phyloP scores from a whole-genome alignment of 2,797 vertebrate genomes.

The Dermochelys coriacea region DNA sequence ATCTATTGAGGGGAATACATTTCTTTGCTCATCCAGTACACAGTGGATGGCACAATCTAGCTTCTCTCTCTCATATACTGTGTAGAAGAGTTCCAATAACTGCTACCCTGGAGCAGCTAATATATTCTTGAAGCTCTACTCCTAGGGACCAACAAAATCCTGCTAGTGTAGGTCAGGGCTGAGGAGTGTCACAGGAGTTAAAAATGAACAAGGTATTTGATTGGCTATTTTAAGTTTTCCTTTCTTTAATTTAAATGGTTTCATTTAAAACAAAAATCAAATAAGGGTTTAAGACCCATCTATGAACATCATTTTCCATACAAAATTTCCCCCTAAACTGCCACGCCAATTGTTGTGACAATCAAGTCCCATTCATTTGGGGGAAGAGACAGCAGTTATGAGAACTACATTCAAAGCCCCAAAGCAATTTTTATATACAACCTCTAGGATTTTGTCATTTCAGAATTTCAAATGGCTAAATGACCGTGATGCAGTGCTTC shows the following conservation, averaged over 20 bases:
- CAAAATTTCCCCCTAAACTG: neutral
- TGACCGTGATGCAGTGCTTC: neutral
- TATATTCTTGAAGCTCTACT: neutral
- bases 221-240: too few relatives aligned
- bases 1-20: neutral
- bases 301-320: neutral
- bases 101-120: neutral
- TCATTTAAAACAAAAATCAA: too few relatives aligned
- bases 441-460: neutral
- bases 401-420: neutral
- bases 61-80: neutral
- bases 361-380: neutral
- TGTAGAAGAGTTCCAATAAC: too few relatives aligned
- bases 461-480: neutral
- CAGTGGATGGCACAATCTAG: neutral
- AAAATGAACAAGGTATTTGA: too few relatives aligned
- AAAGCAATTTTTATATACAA: neutral
- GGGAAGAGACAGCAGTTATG: neutral
- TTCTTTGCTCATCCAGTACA: neutral
- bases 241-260: too few relatives aligned
- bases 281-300: neutral
- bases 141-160: neutral
- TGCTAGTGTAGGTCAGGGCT: too few relatives aligned
- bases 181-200: too few relatives aligned
- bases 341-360: neutral